These are phyloP conservation scores for Sebastes taczanowskii DNA, from an alignment of 2,797 vertebrate genomes.

Conservation along the genomic window DNA sequence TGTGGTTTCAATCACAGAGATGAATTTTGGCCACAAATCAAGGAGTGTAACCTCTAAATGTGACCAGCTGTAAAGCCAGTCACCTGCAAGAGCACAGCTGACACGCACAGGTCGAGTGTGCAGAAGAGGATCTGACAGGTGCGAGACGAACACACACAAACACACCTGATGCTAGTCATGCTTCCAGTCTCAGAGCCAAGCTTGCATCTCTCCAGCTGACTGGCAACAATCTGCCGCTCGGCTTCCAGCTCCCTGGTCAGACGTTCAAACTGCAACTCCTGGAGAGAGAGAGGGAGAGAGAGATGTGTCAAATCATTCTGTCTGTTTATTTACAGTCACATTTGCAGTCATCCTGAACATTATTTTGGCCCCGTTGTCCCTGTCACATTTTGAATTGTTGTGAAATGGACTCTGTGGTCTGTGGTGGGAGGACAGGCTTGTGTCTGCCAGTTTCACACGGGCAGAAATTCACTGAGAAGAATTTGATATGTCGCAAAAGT, in stretches of 20 bases:
- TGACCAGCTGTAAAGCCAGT: conserved; percentile 47
- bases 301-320: conserved; percentile 39
- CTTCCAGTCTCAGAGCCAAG: conserved; percentile 98
- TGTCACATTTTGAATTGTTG: conserved; percentile 61
- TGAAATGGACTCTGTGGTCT: conserved; percentile 52
- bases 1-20: conserved; percentile 5
- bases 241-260: conserved; percentile 98
- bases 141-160: conserved; percentile 42
- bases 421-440: conserved; percentile 43
- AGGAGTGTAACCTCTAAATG: conserved; percentile 9
- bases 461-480: conserved; percentile 35
- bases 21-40: conserved; percentile 44
- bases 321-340: conserved; percentile 52
- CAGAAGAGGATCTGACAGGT: conserved; percentile 38
- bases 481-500: conserved; percentile 27
- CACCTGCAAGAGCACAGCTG: conserved; percentile 61
- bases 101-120: conserved; percentile 34
- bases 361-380: conserved; percentile 39
- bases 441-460: conserved; percentile 37
- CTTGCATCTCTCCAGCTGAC: conserved; percentile 99
- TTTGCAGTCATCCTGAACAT: conserved; percentile 48
- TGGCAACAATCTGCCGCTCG: conserved; percentile 97
- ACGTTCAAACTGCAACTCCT: conserved; percentile 99
- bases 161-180: conserved; percentile 98
- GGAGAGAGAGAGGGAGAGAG: conserved; percentile 61